Conservation (phyloP, 1,140 invertebrate genomes). For the Cydia splendana region DNA sequence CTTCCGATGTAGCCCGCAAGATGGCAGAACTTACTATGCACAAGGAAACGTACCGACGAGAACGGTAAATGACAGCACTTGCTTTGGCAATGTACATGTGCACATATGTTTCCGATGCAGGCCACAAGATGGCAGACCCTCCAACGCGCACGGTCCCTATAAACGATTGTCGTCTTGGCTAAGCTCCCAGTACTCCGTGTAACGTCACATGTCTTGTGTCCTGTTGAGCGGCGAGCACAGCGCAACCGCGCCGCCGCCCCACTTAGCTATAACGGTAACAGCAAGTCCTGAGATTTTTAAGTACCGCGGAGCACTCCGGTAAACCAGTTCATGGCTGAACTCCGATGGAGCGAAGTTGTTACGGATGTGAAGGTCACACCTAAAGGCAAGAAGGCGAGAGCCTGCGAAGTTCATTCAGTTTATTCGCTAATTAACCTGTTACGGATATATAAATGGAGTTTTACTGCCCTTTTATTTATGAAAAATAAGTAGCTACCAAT, state of each 20-base stretch:
- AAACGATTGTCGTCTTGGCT: too few relatives aligned
- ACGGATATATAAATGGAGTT: slow-evolving; percentile 31
- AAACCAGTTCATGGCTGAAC: background rate
- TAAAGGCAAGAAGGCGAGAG: background rate
- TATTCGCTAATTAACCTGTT: slow-evolving; percentile 55
- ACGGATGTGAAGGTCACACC: background rate
- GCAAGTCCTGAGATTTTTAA: slow-evolving; percentile 45
- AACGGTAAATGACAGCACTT: too few relatives aligned
- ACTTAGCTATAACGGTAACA: slow-evolving; percentile 54
- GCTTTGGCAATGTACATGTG: too few relatives aligned
- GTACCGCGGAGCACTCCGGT: background rate
- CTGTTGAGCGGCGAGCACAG: background rate
- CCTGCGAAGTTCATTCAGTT: slow-evolving; percentile 35
- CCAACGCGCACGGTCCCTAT: too few relatives aligned
- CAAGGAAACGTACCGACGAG: too few relatives aligned
- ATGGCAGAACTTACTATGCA: too few relatives aligned
- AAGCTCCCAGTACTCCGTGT: background rate
- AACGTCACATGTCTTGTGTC: background rate
- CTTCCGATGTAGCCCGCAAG: too few relatives aligned
- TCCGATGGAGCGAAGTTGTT: background rate
- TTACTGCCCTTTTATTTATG: background rate
- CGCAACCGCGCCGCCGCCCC: slow-evolving; percentile 10
- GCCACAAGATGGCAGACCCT: too few relatives aligned
- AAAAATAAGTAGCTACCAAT: background rate
- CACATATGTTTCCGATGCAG: too few relatives aligned